Conservation (phyloP, 2,113 vertebrate genomes). For the Phainopepla nitens region DNA sequence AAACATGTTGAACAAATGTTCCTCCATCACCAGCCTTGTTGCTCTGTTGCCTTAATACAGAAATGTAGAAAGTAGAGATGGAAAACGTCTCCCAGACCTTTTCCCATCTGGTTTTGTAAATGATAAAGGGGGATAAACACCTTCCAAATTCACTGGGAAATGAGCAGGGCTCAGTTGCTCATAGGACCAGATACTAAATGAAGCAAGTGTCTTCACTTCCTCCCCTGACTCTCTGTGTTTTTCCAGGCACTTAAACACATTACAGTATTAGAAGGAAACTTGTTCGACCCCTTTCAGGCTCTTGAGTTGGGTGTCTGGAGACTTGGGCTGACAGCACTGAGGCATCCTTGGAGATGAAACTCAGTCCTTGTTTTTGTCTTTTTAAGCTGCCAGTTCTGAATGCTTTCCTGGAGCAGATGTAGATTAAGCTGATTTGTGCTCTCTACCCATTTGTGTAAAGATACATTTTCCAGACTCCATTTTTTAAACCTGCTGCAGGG, state of each 20-base stretch:
- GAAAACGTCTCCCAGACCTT: neutral
- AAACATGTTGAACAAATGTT: neutral
- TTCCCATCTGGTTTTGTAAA: neutral
- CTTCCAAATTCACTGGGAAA: neutral
- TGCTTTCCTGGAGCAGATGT: neutral
- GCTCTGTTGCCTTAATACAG: neutral
- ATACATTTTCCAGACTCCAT: neutral
- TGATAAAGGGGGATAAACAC: neutral
- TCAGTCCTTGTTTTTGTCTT: constrained; percentile 4
- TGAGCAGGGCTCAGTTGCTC: neutral
- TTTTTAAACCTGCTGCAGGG: neutral
- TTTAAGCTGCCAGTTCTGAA: neutral
- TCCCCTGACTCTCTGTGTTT: constrained; percentile 24
- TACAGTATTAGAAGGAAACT: constrained; percentile 48
- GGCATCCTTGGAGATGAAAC: constrained; percentile 31
- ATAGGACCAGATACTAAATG: neutral
- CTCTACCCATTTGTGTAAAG: neutral
- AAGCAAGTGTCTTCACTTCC: constrained; percentile 17
- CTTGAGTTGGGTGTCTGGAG: constrained; percentile 28
- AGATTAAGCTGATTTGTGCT: neutral
- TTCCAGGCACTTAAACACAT: constrained; percentile 54
- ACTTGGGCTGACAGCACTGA: constrained; percentile 17
- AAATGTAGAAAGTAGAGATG: neutral
- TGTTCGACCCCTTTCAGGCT: constrained; percentile 49
- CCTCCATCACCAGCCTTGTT: neutral